These are phyloP conservation scores for Ornithoptera alexandrae DNA, from an alignment of 2,888 invertebrate species.

Conservation along the genomic window DNA sequence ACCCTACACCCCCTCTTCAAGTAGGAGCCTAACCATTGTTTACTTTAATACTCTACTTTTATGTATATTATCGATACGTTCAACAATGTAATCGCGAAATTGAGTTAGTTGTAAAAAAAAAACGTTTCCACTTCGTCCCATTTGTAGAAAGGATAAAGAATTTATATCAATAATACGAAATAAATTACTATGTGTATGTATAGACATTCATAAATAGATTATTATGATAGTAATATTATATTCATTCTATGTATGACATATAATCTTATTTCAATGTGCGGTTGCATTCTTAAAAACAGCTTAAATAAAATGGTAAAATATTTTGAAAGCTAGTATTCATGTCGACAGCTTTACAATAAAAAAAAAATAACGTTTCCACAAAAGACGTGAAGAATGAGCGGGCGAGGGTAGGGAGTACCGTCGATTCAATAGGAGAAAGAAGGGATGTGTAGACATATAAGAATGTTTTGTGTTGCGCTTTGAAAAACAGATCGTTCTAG, in stretches of 20 bases:
- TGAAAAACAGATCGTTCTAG: conserved; percentile 36
- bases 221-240: not conserved
- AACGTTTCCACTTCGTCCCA: conserved; percentile 11
- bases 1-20: conserved; percentile 51
- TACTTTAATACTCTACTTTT: conserved; percentile 77
- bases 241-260: not conserved
- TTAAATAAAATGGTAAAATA: conserved; percentile 11
- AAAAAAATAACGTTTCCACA: conserved; percentile 68
- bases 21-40: conserved; percentile 72
- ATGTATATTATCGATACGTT: conserved; percentile 65
- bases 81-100: conserved; percentile 60
- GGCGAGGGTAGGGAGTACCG: conserved; percentile 56
- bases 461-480: conserved; percentile 70
- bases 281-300: not conserved
- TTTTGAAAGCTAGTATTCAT: conserved; percentile 59
- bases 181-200: no score
- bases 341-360: conserved; percentile 59
- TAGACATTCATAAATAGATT: no score
- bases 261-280: not conserved
- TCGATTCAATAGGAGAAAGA: conserved; percentile 69
- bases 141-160: not conserved
- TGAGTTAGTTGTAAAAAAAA: conserved; percentile 48
- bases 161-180: no score
- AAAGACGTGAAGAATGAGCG: conserved; percentile 76
- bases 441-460: conserved; percentile 70